Evolutionary conservation across 2,113 vertebrate species (phyloP).

Genomic region (Raja brachyura): DNA sequence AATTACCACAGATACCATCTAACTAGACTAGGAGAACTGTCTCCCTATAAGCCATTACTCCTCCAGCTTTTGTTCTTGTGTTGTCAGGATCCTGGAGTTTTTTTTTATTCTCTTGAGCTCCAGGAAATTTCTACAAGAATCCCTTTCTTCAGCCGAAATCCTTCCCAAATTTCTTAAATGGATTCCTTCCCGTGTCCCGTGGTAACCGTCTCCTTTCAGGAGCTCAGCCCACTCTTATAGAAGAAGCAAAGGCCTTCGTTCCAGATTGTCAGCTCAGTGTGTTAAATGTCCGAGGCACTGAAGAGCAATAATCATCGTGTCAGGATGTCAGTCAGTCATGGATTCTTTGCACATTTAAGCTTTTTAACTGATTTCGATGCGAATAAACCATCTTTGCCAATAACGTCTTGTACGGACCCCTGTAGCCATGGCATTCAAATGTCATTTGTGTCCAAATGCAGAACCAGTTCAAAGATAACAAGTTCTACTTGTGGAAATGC

Average conservation of each 20-base stretch:
- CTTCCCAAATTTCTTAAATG: slow-evolving; percentile 63
- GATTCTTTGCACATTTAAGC: slow-evolving; percentile 27
- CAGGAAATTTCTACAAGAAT: slow-evolving; percentile 65
- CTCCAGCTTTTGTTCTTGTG: slow-evolving; percentile 58
- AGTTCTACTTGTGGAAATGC: neutral
- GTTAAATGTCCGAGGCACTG: slow-evolving; percentile 17
- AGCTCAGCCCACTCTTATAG: neutral
- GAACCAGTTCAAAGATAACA: neutral
- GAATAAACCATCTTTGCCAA: neutral
- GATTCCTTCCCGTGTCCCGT: slow-evolving; percentile 75
- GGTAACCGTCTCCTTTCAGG: slow-evolving; percentile 67
- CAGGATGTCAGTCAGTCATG: slow-evolving; percentile 31
- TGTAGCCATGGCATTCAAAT: neutral
- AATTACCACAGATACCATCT: slow-evolving; percentile 63
- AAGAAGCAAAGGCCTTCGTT: neutral
- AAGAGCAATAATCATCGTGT: slow-evolving; percentile 19
- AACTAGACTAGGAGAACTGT: slow-evolving; percentile 48
- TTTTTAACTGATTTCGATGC: slow-evolving; percentile 4
- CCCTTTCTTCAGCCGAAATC: slow-evolving; percentile 58
- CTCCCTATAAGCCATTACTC: slow-evolving; percentile 56
- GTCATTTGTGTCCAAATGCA: neutral
- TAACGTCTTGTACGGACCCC: neutral
- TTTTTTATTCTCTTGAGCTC: slow-evolving; percentile 57
- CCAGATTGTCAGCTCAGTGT: slow-evolving; percentile 23
- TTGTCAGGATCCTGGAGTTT: slow-evolving; percentile 58